These are phyloP conservation scores for Electrophaes corylata DNA, from an alignment of 2,888 invertebrate species.

Conservation along the genomic window DNA sequence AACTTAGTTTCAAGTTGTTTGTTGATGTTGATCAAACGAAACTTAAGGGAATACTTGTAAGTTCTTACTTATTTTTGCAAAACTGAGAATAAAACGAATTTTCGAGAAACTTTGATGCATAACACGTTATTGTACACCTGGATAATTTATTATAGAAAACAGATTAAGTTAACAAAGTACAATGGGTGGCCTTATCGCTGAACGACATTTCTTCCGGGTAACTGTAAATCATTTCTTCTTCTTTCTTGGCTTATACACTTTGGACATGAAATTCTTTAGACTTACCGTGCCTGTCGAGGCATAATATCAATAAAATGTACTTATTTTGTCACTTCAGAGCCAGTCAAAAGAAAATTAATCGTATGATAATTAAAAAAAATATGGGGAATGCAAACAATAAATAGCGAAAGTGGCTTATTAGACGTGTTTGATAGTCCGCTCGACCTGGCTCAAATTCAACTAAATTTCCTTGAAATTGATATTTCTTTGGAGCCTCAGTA, in stretches of 20 bases:
- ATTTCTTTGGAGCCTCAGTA: slow-evolving; percentile 17
- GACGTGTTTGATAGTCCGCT: slow-evolving; percentile 30
- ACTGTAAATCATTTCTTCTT: too few species aligned
- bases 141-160: too few species aligned
- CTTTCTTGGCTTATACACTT: too few species aligned
- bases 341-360: background rate
- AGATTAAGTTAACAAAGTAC: too few species aligned
- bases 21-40: background rate
- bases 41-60: slow-evolving; percentile 5
- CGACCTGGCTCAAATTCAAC: slow-evolving; percentile 36
- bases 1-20: slow-evolving; percentile 6
- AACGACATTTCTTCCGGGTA: too few species aligned
- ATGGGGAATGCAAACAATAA: slow-evolving; percentile 34
- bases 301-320: too few species aligned
- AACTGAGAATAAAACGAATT: background rate
- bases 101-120: background rate
- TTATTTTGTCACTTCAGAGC: background rate
- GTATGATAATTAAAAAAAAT: background rate
- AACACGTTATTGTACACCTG: too few species aligned
- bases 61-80: background rate
- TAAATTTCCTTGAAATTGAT: slow-evolving; percentile 25
- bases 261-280: too few species aligned
- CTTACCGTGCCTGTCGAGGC: too few species aligned
- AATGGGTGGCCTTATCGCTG: too few species aligned
- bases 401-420: slow-evolving; percentile 35